These are phyloP conservation scores for Microplitis manilae DNA, from an alignment of 2,888 invertebrate species.

Conservation along the genomic window DNA sequence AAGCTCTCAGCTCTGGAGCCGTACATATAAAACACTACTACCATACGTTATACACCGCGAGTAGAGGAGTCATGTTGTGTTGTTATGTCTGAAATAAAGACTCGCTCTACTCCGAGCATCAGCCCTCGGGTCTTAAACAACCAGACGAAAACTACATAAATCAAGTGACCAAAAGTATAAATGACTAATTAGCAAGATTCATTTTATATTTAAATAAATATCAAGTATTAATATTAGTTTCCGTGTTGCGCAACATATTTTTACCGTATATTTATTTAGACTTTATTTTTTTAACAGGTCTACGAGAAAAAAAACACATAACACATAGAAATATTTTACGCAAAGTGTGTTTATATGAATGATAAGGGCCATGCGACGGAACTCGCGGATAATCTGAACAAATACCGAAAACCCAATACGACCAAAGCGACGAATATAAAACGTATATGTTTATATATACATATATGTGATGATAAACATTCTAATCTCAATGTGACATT, in stretches of 20 bases:
- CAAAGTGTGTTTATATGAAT: background rate
- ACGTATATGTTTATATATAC: background rate
- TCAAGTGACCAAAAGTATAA: too few relatives aligned
- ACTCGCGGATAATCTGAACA: conserved; percentile 52
- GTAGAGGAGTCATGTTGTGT: too few relatives aligned
- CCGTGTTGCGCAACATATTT: background rate
- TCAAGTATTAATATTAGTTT: background rate
- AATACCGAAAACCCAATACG: conserved; percentile 40
- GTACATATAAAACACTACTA: too few relatives aligned
- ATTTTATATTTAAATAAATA: too few relatives aligned
- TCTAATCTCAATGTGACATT: conserved; percentile 58
- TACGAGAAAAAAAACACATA: background rate
- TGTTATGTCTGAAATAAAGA: too few relatives aligned
- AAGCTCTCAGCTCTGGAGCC: too few relatives aligned
- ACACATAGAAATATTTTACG: background rate
- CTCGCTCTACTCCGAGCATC: too few relatives aligned
- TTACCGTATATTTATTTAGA: background rate
- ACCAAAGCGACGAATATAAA: conserved; percentile 42
- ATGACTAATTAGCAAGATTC: too few relatives aligned
- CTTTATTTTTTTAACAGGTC: conserved; percentile 3
- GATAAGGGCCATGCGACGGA: conserved; percentile 47
- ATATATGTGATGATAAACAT: conserved; percentile 46
- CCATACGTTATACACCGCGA: too few relatives aligned
- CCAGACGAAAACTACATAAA: too few relatives aligned
- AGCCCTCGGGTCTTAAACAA: too few relatives aligned